A percentile compares a stretch with the other conserved stretches of the same genome.
Evolutionary conservation across 2,888 invertebrate genomes (phyloP).

Genomic region (Pandemis heparana): DNA sequence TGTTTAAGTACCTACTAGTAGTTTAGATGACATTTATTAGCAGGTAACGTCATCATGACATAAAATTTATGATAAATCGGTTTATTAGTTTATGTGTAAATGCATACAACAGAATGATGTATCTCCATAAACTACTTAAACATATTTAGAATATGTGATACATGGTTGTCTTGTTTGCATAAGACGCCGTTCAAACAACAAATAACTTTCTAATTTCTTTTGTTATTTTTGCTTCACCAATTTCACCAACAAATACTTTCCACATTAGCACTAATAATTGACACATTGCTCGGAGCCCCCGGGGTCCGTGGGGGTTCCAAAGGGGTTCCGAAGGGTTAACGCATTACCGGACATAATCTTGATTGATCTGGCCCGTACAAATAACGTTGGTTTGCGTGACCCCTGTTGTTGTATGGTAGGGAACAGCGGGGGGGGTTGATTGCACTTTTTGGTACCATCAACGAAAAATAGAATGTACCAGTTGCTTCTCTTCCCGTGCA

Average conservation of each 20-base stretch:
- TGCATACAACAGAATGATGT: no score
- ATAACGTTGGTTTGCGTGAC: constrained; percentile 72
- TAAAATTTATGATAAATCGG: no score
- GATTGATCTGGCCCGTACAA: constrained; percentile 79
- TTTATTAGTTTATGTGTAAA: no score
- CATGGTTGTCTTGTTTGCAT: no score
- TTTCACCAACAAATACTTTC: constrained; percentile 10
- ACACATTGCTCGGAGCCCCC: constrained; percentile 71
- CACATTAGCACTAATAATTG: constrained; percentile 74
- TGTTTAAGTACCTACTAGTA: no score
- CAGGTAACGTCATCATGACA: no score
- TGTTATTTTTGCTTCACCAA: background rate
- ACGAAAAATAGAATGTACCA: no score
- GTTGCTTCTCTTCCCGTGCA: no score
- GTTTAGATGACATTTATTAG: no score
- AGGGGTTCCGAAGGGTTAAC: constrained; percentile 66
- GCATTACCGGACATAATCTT: constrained; percentile 80
- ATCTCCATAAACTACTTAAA: no score
- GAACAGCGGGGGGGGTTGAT: constrained; percentile 54
- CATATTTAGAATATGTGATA: no score
- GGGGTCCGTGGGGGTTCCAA: constrained; percentile 49
- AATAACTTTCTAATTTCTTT: background rate
- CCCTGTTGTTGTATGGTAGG: constrained; percentile 21
- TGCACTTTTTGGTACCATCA: constrained; percentile 53
- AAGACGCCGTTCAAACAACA: no score